Evolutionary conservation across 2,888 invertebrate species (phyloP).

Genomic region (Cosmorhoe ocellata): DNA sequence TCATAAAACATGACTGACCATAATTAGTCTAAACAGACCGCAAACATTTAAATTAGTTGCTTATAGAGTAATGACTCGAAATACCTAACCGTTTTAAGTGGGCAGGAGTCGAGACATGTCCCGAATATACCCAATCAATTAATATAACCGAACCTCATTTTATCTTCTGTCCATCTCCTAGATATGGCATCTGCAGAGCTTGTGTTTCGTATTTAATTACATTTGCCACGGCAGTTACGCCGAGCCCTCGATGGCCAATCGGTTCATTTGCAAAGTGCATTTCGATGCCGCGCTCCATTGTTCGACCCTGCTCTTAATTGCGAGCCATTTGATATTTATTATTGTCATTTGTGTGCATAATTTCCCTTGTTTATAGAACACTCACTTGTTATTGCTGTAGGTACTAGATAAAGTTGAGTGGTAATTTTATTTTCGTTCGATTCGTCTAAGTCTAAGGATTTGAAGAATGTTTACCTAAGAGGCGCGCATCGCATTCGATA

Average conservation of each 20-base stretch:
- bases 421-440: neutral
- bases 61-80: no score
- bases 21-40: no score
- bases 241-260: constrained; percentile 49
- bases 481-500: constrained; percentile 71
- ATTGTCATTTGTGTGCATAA: constrained; percentile 69
- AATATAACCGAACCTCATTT: constrained; percentile 23
- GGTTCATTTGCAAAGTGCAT: constrained; percentile 82
- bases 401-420: neutral
- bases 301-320: constrained; percentile 75
- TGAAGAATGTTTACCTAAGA: constrained; percentile 59
- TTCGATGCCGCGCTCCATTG: constrained; percentile 74
- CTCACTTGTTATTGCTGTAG: constrained; percentile 40
- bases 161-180: constrained; percentile 30
- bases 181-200: constrained; percentile 59
- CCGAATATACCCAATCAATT: no score
- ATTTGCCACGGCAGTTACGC: constrained; percentile 52
- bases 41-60: no score
- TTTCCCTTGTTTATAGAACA: constrained; percentile 55
- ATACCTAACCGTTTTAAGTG: no score
- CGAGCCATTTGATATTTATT: constrained; percentile 73
- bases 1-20: no score
- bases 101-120: no score
- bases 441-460: constrained; percentile 18
- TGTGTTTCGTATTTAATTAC: constrained; percentile 66